Conservation (phyloP, 2,888 invertebrate genomes). For the Drosophila anceps region DNA sequence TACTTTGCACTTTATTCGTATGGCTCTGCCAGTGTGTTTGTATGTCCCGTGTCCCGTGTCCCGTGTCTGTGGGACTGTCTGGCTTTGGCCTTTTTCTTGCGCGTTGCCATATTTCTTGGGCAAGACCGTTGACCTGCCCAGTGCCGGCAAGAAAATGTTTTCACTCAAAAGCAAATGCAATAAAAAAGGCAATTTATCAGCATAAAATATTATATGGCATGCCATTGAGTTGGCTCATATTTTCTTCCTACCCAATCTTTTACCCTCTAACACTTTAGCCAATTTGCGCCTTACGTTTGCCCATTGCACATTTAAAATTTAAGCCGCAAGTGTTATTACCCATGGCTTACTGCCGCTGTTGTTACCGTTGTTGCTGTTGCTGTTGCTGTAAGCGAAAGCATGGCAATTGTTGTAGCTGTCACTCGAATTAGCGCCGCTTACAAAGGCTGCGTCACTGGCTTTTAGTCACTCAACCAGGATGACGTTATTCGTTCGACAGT, state of each 20-base stretch:
- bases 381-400: slow-evolving; percentile 43
- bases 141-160: slow-evolving; percentile 70
- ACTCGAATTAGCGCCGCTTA: slow-evolving; percentile 60
- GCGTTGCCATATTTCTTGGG: slow-evolving; percentile 57
- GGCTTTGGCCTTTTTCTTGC: slow-evolving; percentile 49
- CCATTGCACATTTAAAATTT: slow-evolving; percentile 57
- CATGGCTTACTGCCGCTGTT: not conserved
- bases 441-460: slow-evolving; percentile 54
- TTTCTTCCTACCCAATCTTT: slow-evolving; percentile 35
- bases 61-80: slow-evolving; percentile 40
- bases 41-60: slow-evolving; percentile 26
- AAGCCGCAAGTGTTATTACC: slow-evolving; percentile 60
- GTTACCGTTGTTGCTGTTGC: slow-evolving; percentile 62
- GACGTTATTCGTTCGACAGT: slow-evolving; percentile 52
- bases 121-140: slow-evolving; percentile 71
- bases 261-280: slow-evolving; percentile 31
- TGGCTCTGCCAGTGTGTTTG: slow-evolving; percentile 5
- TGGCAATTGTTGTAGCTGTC: slow-evolving; percentile 72
- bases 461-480: slow-evolving; percentile 53
- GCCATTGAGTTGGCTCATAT: slow-evolving; percentile 79
- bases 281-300: slow-evolving; percentile 52
- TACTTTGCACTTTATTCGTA: slow-evolving; percentile 43
- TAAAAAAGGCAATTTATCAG: slow-evolving; percentile 80
- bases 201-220: slow-evolving; percentile 82
- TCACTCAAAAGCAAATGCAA: slow-evolving; percentile 80